Base-by-base conservation (phyloP, 1,140 invertebrate species). In the Drosophila bocqueti region DNA sequence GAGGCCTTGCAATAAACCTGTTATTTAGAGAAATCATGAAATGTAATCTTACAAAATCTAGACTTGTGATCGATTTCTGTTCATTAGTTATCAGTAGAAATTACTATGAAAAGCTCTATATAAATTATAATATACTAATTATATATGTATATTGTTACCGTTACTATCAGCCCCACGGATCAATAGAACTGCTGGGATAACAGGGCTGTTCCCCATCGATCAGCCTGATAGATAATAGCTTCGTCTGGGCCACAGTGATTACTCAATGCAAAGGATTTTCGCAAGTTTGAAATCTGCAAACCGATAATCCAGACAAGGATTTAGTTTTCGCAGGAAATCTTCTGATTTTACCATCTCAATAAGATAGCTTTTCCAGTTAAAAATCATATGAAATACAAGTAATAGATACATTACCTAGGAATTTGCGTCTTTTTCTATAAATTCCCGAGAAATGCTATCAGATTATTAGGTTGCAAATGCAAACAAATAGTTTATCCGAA, bases 171-270 rank as follows among this genome's bases (percentile, higher is more conserved):
- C 4, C 8, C 52, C 21, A 40, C 4, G 10, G 52, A 55, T 55
- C 52, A 55, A 38, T 24, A 1, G 52, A 38, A 38, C 3, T 24
- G 2, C 34, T 38, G 36, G 36, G 21, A n/a, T 15, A 40, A 26
- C 21, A 16, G 54, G 54, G 36, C 2, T 55, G 52, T 55, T 55
- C 52, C 34, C 18, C 21, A 36, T 36, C 52, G 31, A 54, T 54
- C 38, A 21, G 13, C 13, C 18, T 36, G 50, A 54, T 54, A 36
- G 18, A 24, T 24, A 24, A 24, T 24, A 24, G 24, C 31, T 36
- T 34, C 13, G 52, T 55, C 52, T 55, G 52, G 15, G 15, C 11
- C 21, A 57, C 54, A 57, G 54, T 57, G 15, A 57, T 24, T 10
- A n/a, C 54, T n/a, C 9, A n/a, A 1, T 16, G 7, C 6, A 34